A percentile compares a stretch with the other conserved stretches of the same genome.
These are phyloP conservation scores for Halcyon badia DNA, from an alignment of 2,797 vertebrate genomes.

Conservation along the genomic window DNA sequence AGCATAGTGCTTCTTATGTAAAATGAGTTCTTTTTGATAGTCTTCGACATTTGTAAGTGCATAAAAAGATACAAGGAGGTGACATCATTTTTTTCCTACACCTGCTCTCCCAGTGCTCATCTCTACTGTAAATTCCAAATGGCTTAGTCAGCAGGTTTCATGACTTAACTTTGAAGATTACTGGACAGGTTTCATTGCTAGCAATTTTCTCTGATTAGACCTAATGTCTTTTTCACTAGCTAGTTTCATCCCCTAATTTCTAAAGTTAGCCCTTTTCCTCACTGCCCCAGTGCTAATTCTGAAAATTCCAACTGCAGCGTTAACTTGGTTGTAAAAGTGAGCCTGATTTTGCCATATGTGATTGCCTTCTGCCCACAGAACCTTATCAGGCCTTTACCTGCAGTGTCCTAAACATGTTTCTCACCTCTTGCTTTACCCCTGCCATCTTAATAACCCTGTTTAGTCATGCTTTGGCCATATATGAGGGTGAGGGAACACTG, in stretches of 20 bases:
- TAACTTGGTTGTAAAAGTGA: neutral
- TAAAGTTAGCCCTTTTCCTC: neutral
- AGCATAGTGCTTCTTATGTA: neutral
- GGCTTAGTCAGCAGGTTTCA: neutral
- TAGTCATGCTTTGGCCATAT: neutral
- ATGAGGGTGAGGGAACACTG: neutral
- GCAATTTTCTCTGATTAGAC: neutral
- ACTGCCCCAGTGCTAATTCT: neutral
- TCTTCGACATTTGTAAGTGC: neutral
- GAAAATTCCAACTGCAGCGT: neutral
- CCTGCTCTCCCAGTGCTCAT: neutral
- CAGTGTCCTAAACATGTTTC: neutral
- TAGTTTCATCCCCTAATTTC: neutral
- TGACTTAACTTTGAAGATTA: neutral
- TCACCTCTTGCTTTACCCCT: neutral
- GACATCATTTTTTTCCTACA: neutral
- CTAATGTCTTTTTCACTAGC: neutral
- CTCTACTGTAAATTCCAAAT: neutral
- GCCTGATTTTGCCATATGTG: neutral
- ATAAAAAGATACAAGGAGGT: neutral
- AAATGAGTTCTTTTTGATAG: neutral
- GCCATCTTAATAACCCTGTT: neutral
- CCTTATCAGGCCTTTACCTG: neutral
- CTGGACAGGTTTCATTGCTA: neutral
- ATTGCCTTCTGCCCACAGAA: neutral